phyloP scores from a whole-genome alignment of 2,797 vertebrate genomes.

The Rhinoraja longicauda region DNA sequence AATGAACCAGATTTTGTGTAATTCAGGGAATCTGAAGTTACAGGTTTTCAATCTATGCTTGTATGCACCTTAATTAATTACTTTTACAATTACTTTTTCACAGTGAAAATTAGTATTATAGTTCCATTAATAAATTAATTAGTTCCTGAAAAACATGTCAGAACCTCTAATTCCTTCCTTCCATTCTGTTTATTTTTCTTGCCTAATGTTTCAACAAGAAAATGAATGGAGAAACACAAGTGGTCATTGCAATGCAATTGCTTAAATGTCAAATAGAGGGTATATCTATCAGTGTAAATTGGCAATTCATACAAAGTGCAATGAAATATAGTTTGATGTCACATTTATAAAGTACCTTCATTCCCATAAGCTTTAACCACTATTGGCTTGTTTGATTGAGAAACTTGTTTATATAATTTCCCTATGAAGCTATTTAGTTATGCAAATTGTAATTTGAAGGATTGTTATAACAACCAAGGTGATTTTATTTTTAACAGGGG shows the following conservation, averaged over 20 bases:
- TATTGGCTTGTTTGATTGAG: background rate
- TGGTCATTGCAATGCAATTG: conserved; percentile 15
- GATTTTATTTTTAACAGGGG: background rate
- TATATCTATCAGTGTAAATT: background rate
- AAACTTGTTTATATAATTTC: background rate
- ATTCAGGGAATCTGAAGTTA: background rate
- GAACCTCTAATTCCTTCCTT: background rate
- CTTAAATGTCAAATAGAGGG: conserved; percentile 3
- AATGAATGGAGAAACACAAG: background rate
- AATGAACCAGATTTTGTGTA: background rate
- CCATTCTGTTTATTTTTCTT: background rate
- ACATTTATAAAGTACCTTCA: background rate
- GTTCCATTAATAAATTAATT: conserved; percentile 1
- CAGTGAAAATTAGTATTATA: background rate
- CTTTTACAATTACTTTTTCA: background rate
- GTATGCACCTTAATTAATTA: background rate
- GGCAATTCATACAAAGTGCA: background rate
- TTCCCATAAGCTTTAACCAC: background rate
- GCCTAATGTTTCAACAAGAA: background rate
- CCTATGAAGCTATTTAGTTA: background rate
- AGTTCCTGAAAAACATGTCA: background rate
- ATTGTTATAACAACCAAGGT: background rate
- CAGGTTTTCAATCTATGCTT: background rate
- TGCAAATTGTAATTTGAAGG: background rate
- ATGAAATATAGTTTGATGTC: background rate